phyloP scores from a whole-genome alignment of 2,797 vertebrate genomes.

The Cryptoblepharus egeriae region DNA sequence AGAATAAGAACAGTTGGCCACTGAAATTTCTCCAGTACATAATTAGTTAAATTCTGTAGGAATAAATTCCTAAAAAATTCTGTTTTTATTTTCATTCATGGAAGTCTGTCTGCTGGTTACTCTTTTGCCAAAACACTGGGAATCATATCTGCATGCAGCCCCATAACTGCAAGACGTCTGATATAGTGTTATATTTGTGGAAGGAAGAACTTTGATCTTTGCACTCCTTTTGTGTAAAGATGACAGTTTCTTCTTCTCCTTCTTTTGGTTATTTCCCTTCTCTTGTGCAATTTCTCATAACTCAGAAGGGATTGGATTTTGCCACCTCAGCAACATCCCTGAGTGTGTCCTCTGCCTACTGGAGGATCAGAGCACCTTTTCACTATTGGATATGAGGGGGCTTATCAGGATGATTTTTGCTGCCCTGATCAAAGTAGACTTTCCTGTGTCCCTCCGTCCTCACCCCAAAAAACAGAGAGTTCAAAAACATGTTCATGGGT shows the following conservation, averaged over 20 bases:
- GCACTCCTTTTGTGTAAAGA: too few species aligned
- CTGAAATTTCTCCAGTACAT: neutral
- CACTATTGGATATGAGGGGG: neutral
- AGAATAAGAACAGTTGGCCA: neutral
- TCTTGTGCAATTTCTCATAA: constrained; percentile 1
- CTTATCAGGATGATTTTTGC: neutral
- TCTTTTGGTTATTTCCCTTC: neutral
- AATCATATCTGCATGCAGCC: neutral
- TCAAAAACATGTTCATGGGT: neutral
- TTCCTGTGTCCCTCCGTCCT: neutral
- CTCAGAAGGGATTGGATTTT: neutral
- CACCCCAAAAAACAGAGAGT: too few species aligned
- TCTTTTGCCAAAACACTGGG: neutral
- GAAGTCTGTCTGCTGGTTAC: neutral
- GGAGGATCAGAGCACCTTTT: neutral
- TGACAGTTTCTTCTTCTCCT: neutral
- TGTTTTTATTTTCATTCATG: neutral
- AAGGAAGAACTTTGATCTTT: neutral
- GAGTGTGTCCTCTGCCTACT: neutral
- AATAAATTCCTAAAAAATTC: neutral
- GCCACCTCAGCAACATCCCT: neutral
- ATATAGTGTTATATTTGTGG: neutral
- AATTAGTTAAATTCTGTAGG: neutral
- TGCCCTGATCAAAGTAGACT: neutral
- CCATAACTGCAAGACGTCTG: neutral